Conservation (phyloP, 2,113 vertebrate species). For the Xerus inauris region DNA sequence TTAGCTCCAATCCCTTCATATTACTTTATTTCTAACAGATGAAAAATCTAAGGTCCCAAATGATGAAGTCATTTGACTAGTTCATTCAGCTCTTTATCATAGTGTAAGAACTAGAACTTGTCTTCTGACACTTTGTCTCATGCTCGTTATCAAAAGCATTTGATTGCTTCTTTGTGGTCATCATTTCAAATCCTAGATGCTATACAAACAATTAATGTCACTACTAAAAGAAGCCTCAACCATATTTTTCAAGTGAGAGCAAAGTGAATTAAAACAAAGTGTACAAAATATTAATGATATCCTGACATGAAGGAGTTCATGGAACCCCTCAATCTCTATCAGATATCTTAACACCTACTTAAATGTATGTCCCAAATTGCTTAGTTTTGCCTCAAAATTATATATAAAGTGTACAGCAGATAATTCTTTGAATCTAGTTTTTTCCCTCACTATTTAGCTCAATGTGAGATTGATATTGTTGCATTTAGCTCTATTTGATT, state of each 20-base stretch:
- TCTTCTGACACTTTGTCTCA: not conserved
- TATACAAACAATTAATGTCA: not conserved
- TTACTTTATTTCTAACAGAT: not conserved
- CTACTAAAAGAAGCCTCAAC: not conserved
- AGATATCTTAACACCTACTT: not conserved
- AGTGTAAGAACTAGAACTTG: not conserved
- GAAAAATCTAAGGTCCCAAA: not conserved
- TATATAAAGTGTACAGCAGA: not conserved
- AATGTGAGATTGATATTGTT: not conserved
- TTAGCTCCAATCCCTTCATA: not conserved
- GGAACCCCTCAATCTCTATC: not conserved
- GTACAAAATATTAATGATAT: not conserved
- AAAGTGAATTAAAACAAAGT: not conserved
- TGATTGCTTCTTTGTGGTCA: not conserved
- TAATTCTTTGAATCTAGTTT: slow-evolving; percentile 23
- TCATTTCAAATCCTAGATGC: not conserved
- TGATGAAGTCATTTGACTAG: not conserved
- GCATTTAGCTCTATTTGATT: not conserved
- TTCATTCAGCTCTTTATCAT: not conserved
- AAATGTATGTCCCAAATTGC: not conserved
- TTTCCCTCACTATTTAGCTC: slow-evolving; percentile 2
- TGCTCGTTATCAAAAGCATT: not conserved
- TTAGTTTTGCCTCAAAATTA: not conserved
- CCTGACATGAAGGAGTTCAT: not conserved
- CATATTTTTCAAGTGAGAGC: not conserved